Base-by-base conservation (phyloP, 1,140 invertebrate species). In the Steinernema khuongi region DNA sequence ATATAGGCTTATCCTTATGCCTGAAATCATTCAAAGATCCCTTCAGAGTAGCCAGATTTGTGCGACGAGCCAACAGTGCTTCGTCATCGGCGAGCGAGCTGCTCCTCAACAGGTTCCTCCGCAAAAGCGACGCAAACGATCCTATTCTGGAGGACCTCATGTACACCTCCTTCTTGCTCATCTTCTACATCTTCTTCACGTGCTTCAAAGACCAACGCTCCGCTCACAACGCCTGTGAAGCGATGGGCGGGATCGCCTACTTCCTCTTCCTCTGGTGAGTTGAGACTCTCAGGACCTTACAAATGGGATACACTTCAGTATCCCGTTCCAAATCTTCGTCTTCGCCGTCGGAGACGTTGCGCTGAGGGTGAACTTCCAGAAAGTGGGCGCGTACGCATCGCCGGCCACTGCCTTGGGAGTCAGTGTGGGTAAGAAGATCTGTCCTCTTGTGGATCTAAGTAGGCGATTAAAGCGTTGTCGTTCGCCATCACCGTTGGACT, bases 101-200 rank as follows among this genome's bases (percentile, higher is more conserved):
- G 22, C 50, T 60, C 4, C 14, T 60, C 50, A 22, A 60, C 50
- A 14, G 50, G 14, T 60, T 60, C 50, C 7, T 60, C 50, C 50
- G 26, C 50, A 14, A 22, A 11, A 7, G 14, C 50, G 50, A 60
- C 50, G 50, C 50, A 4, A 60, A 60, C 50, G 50, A 60, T 7
- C 50, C 50, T 14, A 60, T 60, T 22, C 50, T 60, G 4, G 50
- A 60, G 50, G 50, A 60, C 50, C 50, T 60, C 50, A 60, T 60
- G 50, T 60, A 60, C 50, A 17, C 11, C 19, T 60, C 22, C 7
- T 60, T 60, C 50, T 22, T 60, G 14, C 50, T 60, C 50, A 22
- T 60, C 50, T 60, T 60, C 50, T 60, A 60, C 50, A 26, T 60
- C 50, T 60, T 60, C 50, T 60, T 60, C 50, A 60, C 50, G 4